Base-by-base conservation (phyloP, 2,888 invertebrate genomes). In the Brachypalpus laphriformis region DNA sequence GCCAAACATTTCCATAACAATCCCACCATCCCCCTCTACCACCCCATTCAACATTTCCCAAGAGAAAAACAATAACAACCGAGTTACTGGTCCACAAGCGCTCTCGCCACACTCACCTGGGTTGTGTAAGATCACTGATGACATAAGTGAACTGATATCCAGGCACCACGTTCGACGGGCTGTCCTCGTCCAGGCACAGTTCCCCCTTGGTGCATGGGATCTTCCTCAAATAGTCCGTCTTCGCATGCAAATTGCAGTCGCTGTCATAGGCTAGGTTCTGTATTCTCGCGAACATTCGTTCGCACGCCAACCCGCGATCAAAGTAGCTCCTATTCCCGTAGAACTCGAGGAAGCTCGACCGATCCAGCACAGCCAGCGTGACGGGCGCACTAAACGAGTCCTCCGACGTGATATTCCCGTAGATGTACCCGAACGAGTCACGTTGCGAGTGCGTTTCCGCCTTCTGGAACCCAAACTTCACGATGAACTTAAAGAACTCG, bases 391-490 rank as follows among this genome's bases (percentile, higher is more conserved):
- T 93, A 89, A 96, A 95, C 72, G 94, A 93, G 56, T 93, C 93
- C 87, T 93, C 93, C 0, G 97, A 94, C 25, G 98, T 97, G 56
- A 99, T 95, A 91, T 99, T 99, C 11, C 99, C 99, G 91, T 97
- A 99, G 89, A 99, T 97, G 92, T 97, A 99, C 57, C 99, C 99
- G 92, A 96, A 96, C 87, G 98, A 97, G 89, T 97, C 95, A 88
- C 95, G 95, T 89, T 95, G 95, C 88, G 96, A 95, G 91, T 97
- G 96, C 49, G 95, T 94, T 91, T 98, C 97, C 11, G 98, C 98
- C 92, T 98, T 98, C 93, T 99, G 98, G 91, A 99, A 97, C 76
- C 98, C 99, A 92, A 98, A 99, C 92, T 98, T 98, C 20, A 97
- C 94, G 66, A 99, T 93, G 92, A 99, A 98, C 92, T 96, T 96